Evolutionary conservation across 2,888 invertebrate species (phyloP).

Genomic region (Bombyx huttoni): DNA sequence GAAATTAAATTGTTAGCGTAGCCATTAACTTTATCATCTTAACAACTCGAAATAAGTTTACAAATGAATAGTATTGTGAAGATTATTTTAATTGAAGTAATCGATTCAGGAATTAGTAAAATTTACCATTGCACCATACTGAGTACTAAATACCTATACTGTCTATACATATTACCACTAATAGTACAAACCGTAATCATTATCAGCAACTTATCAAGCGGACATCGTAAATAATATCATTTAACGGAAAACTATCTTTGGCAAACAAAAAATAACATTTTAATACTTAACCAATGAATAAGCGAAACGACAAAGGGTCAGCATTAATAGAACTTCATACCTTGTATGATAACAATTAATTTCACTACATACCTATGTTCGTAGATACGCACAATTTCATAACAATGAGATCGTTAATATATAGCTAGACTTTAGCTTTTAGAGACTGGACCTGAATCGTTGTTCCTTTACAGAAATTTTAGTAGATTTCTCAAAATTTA

Average conservation of each 20-base stretch:
- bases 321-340: constrained; percentile 53
- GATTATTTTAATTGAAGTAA: not conserved
- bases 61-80: not conserved
- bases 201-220: not conserved
- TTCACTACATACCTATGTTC: constrained; percentile 38
- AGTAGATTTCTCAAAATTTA: not conserved
- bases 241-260: constrained; percentile 63
- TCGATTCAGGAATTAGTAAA: constrained; percentile 39
- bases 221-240: constrained; percentile 8
- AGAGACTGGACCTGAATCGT: constrained; percentile 50
- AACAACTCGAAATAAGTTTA: not conserved
- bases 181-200: not conserved
- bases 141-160: constrained; percentile 38
- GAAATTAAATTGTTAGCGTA: constrained; percentile 3
- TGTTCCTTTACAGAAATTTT: constrained; percentile 29
- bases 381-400: constrained; percentile 51
- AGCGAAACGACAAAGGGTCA: constrained; percentile 11
- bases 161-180: not conserved
- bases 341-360: constrained; percentile 70
- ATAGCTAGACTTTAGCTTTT: constrained; percentile 44
- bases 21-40: not conserved
- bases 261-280: constrained; percentile 48
- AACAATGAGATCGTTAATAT: constrained; percentile 70
- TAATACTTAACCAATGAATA: constrained; percentile 5
- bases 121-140: constrained; percentile 61